Conservation (phyloP, 2,113 vertebrate genomes). For the Falcunculus frontatus region DNA sequence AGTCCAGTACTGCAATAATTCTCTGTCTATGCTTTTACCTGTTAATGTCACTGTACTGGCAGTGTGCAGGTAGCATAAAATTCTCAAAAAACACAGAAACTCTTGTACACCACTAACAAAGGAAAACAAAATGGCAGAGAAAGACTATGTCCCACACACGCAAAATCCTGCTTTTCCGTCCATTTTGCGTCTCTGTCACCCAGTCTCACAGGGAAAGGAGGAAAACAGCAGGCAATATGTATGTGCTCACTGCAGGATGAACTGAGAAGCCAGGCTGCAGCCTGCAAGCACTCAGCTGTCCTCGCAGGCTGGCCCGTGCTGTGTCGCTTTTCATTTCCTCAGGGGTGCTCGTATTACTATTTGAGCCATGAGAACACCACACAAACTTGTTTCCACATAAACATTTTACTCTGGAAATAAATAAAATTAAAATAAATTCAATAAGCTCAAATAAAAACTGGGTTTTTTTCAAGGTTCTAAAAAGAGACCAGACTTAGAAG, state of each 20-base stretch:
- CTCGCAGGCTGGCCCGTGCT: background rate
- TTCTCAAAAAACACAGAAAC: background rate
- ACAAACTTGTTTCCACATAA: background rate
- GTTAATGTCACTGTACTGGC: background rate
- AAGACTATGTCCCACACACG: background rate
- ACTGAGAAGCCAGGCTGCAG: background rate
- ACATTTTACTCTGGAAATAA: background rate
- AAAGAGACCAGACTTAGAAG: background rate
- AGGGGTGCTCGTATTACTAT: background rate
- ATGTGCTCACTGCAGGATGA: background rate
- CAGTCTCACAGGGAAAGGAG: fast-evolving
- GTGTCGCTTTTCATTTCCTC: background rate
- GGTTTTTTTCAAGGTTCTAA: background rate
- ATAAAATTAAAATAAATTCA: background rate
- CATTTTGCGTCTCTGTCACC: background rate
- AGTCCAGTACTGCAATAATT: background rate
- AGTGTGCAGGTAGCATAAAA: background rate
- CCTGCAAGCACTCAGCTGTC: background rate
- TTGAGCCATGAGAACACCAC: background rate
- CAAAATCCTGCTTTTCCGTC: background rate
- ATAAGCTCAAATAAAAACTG: background rate
- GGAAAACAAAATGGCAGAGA: background rate
- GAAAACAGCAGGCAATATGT: background rate
- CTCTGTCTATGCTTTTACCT: background rate
- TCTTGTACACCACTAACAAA: background rate